Percentiles rank a stretch among this genome's conserved stretches.
Conservation (phyloP, 2,888 invertebrate genomes). For the Eupithecia tripunctaria region DNA sequence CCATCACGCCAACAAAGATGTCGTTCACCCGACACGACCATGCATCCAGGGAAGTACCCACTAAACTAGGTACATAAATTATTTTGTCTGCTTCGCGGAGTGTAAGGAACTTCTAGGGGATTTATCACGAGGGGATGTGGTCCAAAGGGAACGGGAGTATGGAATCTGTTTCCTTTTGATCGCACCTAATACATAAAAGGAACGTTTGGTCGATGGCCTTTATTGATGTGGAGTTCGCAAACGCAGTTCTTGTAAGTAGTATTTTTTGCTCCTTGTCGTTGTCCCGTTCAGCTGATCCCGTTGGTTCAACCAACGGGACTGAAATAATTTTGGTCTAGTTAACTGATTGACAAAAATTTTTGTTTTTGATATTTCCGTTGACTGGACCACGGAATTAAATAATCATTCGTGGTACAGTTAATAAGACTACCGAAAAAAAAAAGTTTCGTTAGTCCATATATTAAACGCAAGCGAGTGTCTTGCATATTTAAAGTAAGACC, state of each 20-base stretch:
- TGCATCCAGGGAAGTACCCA: conserved; percentile 77
- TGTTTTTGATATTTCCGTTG: too few species aligned
- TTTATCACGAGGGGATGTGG: conserved; percentile 71
- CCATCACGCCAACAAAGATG: conserved; percentile 72
- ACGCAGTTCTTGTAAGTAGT: background rate
- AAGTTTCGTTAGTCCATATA: too few species aligned
- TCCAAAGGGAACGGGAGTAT: conserved; percentile 32
- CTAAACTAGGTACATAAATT: conserved; percentile 84
- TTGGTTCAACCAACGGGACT: too few species aligned
- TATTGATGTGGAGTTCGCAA: background rate
- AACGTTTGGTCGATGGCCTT: background rate
- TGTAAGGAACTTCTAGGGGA: conserved; percentile 80
- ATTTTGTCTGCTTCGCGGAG: conserved; percentile 81
- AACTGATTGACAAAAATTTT: too few species aligned
- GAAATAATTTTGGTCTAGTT: too few species aligned
- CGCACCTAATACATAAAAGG: background rate
- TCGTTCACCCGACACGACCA: conserved; percentile 76
- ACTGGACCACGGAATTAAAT: too few species aligned
- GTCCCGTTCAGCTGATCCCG: too few species aligned
- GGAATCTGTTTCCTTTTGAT: background rate
- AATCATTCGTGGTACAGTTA: too few species aligned
- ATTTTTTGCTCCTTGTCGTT: too few species aligned
- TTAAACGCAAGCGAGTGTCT: too few species aligned
- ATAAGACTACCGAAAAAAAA: too few species aligned
- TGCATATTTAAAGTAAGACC: too few species aligned